Conservation (phyloP, 1,140 invertebrate species). For the Pseudomyrmex pallidus region DNA sequence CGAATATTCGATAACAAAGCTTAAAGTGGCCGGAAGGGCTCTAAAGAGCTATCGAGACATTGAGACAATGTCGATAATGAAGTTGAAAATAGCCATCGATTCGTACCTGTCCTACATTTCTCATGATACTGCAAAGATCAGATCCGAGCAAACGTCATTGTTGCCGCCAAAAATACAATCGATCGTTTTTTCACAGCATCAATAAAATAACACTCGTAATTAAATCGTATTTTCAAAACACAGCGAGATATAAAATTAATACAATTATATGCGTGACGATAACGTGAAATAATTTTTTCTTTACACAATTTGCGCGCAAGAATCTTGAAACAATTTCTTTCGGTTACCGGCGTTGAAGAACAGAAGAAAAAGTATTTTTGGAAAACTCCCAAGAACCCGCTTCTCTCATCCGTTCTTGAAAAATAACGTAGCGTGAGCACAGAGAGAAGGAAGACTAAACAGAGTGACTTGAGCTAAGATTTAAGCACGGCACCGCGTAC, state of each 20-base stretch:
- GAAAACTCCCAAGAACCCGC: not conserved
- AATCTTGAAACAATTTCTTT: too few species aligned
- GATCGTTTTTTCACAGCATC: not conserved
- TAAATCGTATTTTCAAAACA: not conserved
- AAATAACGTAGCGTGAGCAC: not conserved
- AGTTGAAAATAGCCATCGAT: slow-evolving; percentile 53
- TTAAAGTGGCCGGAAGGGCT: slow-evolving; percentile 19
- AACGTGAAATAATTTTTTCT: too few species aligned
- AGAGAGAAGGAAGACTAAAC: not conserved
- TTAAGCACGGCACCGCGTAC: slow-evolving; percentile 1
- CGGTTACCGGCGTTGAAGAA: not conserved
- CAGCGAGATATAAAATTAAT: too few species aligned
- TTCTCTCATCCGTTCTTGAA: not conserved
- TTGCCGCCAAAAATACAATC: not conserved
- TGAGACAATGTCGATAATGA: slow-evolving; percentile 49
- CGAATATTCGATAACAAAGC: slow-evolving; percentile 6
- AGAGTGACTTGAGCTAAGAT: not conserved
- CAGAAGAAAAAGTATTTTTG: not conserved
- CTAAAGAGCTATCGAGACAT: slow-evolving; percentile 25
- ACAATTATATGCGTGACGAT: too few species aligned
- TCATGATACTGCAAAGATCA: slow-evolving; percentile 16
- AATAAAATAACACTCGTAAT: too few species aligned
- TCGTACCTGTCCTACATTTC: slow-evolving; percentile 47
- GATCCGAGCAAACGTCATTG: slow-evolving; percentile 4
- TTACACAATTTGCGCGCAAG: too few species aligned